Evolutionary conservation across 2,888 invertebrate species (phyloP).

Genomic region (Xestia xanthographa): DNA sequence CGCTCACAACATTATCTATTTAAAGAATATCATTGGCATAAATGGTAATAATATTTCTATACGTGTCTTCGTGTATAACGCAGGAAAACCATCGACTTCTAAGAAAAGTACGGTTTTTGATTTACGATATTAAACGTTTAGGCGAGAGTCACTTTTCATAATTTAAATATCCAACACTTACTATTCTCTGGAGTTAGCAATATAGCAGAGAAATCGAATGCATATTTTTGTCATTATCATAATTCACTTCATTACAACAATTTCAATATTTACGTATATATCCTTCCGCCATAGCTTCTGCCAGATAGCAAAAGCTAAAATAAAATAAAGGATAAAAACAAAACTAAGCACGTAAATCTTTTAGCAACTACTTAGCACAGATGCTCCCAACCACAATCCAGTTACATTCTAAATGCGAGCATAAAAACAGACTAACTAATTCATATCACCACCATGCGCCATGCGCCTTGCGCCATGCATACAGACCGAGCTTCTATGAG

Average conservation of each 20-base stretch:
- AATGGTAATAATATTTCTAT: background rate
- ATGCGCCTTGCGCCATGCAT: conserved; percentile 28
- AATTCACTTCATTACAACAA: background rate
- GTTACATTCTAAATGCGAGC: conserved; percentile 1
- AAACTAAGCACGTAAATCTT: background rate
- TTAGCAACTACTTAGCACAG: background rate
- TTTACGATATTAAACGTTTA: background rate
- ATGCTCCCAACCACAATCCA: conserved; percentile 7
- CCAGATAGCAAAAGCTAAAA: background rate
- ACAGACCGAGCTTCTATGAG: conserved; percentile 1
- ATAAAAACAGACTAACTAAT: conserved; percentile 30
- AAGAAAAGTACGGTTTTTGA: background rate
- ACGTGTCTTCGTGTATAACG: background rate
- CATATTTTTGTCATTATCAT: background rate
- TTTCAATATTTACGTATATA: background rate
- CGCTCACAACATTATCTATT: too few relatives aligned
- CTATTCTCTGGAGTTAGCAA: background rate
- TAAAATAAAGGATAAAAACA: background rate
- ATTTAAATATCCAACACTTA: too few relatives aligned
- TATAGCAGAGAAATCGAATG: background rate
- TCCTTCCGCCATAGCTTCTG: background rate
- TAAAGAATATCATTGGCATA: too few relatives aligned
- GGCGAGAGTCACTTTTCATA: too few relatives aligned
- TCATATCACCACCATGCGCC: conserved; percentile 27
- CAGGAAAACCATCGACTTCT: background rate